Conservation (phyloP, 2,888 invertebrate species). For the Tupiocoris notatus region DNA sequence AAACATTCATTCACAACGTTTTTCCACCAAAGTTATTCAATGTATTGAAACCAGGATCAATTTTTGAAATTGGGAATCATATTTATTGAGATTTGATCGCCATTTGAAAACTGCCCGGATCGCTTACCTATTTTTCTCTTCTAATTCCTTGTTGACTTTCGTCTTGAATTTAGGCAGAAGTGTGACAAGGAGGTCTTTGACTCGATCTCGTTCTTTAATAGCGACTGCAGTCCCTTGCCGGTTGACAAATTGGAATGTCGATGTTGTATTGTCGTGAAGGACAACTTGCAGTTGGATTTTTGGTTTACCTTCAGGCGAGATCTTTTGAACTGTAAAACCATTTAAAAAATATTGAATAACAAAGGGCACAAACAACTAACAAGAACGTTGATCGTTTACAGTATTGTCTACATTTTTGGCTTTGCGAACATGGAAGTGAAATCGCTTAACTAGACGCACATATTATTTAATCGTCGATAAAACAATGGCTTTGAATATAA, state of each 20-base stretch:
- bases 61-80: no score
- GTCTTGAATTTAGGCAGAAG: constrained; percentile 89
- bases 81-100: no score
- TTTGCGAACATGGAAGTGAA: no score
- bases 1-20: no score
- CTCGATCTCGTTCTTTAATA: constrained; percentile 84
- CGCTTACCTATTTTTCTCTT: constrained; percentile 78
- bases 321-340: constrained; percentile 85
- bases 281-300: constrained; percentile 98
- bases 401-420: background rate
- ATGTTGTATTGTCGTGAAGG: constrained; percentile 87
- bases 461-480: no score
- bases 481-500: no score
- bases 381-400: background rate
- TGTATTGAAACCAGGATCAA: no score
- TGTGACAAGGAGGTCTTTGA: constrained; percentile 87
- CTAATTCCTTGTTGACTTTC: constrained; percentile 85
- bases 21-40: no score
- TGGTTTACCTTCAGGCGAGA: constrained; percentile 93
- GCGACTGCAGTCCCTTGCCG: constrained; percentile 78
- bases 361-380: background rate
- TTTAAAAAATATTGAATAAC: constrained; percentile 7
- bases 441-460: no score
- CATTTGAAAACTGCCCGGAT: no score
- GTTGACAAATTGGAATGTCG: constrained; percentile 96